A percentile compares a stretch with the other conserved stretches of the same genome.
Conservation (phyloP, 1,140 invertebrate species). For the Lordiphosa collinella region DNA sequence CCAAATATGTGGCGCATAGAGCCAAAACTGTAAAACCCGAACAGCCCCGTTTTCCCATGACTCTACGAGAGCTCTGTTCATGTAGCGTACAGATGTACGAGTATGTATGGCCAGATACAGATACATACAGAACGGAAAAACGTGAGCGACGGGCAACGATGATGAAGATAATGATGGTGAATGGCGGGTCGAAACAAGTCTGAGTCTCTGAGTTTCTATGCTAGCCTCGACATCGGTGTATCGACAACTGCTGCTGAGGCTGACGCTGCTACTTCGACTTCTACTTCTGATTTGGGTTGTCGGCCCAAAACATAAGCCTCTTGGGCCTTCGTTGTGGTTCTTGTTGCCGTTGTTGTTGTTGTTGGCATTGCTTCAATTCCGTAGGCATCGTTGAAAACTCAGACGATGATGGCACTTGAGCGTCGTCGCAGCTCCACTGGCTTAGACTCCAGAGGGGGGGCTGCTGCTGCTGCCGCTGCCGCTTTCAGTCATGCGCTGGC, state of each 20-base stretch:
- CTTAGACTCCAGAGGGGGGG: constrained; percentile 45
- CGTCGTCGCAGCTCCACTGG: constrained; percentile 25
- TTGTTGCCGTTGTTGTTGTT: constrained; percentile 9
- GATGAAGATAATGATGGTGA: constrained; percentile 12
- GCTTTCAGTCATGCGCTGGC: constrained; percentile 57
- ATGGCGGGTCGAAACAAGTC: constrained; percentile 40
- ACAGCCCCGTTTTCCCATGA: constrained; percentile 15
- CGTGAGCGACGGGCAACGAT: constrained; percentile 18
- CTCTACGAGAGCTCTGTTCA: constrained; percentile 40
- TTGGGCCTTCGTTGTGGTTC: constrained; percentile 31
- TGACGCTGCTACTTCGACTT: constrained; percentile 11
- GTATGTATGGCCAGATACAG: constrained; percentile 26
- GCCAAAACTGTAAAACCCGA: constrained; percentile 40
- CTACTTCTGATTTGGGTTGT: constrained; percentile 59
- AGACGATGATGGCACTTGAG: constrained; percentile 68
- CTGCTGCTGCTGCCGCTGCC: constrained; percentile 1
- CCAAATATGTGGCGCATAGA: constrained; percentile 48
- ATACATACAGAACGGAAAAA: constrained; percentile 22
- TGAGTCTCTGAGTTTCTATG: constrained; percentile 16
- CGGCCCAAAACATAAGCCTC: constrained; percentile 57
- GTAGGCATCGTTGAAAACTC: constrained; percentile 39
- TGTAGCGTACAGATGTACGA: constrained; percentile 19
- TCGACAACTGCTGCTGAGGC: constrained; percentile 28
- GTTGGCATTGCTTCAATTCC: constrained; percentile 46
- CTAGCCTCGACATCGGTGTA: constrained; percentile 25